Evolutionary conservation across 1,140 invertebrate genomes (phyloP).

Genomic region (Pseudoatta argentina): DNA sequence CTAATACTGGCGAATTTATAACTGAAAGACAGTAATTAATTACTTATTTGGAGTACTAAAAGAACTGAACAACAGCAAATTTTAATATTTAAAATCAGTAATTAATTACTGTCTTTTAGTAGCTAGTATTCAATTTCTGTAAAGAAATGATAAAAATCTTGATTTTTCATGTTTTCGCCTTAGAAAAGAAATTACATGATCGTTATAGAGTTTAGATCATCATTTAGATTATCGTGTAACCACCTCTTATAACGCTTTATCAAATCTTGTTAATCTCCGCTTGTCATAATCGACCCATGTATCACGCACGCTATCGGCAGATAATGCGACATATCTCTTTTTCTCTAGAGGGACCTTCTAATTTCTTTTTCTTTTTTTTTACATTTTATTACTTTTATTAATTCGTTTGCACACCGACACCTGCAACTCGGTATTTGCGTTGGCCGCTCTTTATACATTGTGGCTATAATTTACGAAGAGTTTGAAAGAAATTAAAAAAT

Average conservation of each 20-base stretch:
- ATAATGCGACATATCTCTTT: not conserved
- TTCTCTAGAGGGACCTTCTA: not conserved
- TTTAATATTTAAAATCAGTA: no score
- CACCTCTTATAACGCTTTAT: not conserved
- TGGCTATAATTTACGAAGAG: not conserved
- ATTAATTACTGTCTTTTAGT: no score
- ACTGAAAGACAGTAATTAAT: no score
- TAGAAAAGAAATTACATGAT: no score
- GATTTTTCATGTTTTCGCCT: no score
- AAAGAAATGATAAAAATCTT: no score
- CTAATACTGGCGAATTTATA: no score
- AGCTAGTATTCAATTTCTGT: no score
- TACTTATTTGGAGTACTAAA: no score
- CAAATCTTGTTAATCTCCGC: not conserved
- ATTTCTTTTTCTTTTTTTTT: not conserved
- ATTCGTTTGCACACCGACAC: no score
- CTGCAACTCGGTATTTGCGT: not conserved
- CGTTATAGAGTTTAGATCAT: not conserved
- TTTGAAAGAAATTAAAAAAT: not conserved
- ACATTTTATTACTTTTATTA: not conserved
- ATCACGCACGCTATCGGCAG: not conserved
- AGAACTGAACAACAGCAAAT: no score
- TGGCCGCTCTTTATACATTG: not conserved
- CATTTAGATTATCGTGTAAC: not conserved
- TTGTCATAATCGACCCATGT: not conserved